Evolutionary conservation across 2,888 invertebrate species (phyloP), one percentile per base, ranked within the genome.

Genomic region (Pachydiplax longipennis): DNA sequence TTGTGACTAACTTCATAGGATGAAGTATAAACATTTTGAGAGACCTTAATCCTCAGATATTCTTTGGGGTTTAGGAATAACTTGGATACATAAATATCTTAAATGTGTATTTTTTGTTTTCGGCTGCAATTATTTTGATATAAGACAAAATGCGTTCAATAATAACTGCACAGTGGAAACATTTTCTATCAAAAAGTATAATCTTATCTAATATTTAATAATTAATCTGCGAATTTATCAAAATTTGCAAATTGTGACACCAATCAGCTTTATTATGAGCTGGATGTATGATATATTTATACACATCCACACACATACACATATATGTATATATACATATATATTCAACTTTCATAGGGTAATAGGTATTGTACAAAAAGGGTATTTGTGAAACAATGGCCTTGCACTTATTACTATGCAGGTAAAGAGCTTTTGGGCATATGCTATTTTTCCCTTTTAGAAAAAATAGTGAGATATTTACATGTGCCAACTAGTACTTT

Each of bases 341-440:
- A 87, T 87, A 37, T 87, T 87, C 87, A 87, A 87, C 13, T 87
- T 87, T 87, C 37, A 37, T 87, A 87, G 87, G 40, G 87, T 87
- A n/a, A 87, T 87, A 87, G 87, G 87, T 87, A 61, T 35, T 87
- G 61, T 61, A 87, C 58, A 87, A 87, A 61, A 61, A 37, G 40
- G 58, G 61, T 61, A 61, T 65, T 61, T 87, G 22, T 61, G 40
- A 61, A 87, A 87, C 61, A 87, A 87, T 87, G 87, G 87, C 87
- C 87, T 87, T 87, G 87, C 87, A 87, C 87, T 87, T 37, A 61
- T 65, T 87, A 87, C 87, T 87, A 87, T 37, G 87, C 87, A 87
- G 87, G 87, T 87, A 87, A 87, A 87, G 87, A 87, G 87, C 87
- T 87, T 87, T 87, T 37, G 87, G 87, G 61, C 87, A 87, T 87